These are phyloP conservation scores for Meloidogyne floridensis DNA, from an alignment of 1,140 invertebrate species.

Conservation along the genomic window DNA sequence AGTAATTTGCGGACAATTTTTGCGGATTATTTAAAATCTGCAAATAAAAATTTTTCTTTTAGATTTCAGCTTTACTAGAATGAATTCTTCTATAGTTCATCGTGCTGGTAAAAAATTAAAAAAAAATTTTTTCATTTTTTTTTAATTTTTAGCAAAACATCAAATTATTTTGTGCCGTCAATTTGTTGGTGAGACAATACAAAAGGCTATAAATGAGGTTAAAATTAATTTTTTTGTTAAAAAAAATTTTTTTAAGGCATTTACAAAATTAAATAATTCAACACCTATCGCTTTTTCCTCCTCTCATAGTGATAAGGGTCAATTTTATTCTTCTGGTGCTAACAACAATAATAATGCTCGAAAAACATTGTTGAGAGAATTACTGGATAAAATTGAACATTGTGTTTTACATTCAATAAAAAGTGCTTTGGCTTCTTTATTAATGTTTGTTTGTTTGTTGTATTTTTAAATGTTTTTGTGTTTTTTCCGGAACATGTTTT, in stretches of 20 bases:
- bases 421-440: slow-evolving; percentile 20
- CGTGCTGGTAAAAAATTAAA: slow-evolving; percentile 8
- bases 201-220: slow-evolving; percentile 26
- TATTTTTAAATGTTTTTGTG: not conserved
- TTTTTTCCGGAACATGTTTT: not conserved
- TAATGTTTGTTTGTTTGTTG: not conserved
- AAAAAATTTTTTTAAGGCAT: slow-evolving; percentile 10
- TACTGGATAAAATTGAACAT: slow-evolving; percentile 27
- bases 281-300: slow-evolving; percentile 2
- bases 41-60: not conserved
- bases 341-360: not conserved
- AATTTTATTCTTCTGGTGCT: not conserved
- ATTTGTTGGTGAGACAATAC: slow-evolving; percentile 22
- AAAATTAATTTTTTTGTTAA: slow-evolving; percentile 3
- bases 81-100: slow-evolving; percentile 28
- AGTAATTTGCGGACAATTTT: too few relatives aligned
- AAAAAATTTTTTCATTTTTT: not conserved
- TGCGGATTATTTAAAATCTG: not conserved
- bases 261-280: slow-evolving; percentile 17
- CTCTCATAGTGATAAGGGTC: slow-evolving; percentile 21
- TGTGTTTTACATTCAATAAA: slow-evolving; percentile 24
- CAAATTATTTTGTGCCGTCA: slow-evolving; percentile 44
- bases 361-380: slow-evolving; percentile 21
- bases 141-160: slow-evolving; percentile 31
- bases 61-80: slow-evolving; percentile 13